phyloP scores from a whole-genome alignment of 2,797 vertebrate species.

The Pseudopleuronectes americanus region DNA sequence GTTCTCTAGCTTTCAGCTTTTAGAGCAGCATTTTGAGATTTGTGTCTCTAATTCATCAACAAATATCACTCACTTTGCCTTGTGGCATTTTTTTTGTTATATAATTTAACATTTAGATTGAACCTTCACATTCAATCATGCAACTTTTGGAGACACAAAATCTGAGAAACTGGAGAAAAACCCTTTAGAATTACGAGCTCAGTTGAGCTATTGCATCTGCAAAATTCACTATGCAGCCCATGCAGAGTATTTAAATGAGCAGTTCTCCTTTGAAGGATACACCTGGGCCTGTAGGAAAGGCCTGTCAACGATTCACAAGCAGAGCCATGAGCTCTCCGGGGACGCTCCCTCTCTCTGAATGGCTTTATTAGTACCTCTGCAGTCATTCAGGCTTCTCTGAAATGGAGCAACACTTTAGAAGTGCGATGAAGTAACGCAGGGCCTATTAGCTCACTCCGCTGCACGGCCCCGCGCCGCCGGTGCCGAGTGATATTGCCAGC shows the following conservation, averaged over 20 bases:
- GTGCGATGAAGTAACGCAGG: constrained; percentile 84
- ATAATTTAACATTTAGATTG: too few relatives aligned
- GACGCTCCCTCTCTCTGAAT: constrained; percentile 60
- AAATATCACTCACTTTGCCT: not conserved
- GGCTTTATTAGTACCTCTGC: constrained; percentile 84
- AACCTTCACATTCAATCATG: too few relatives aligned
- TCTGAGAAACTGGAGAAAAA: not conserved
- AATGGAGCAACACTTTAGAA: constrained; percentile 84
- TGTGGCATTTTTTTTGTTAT: too few relatives aligned
- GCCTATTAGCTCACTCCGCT: constrained; percentile 82
- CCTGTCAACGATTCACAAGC: constrained; percentile 69
- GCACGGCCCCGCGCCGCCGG: constrained; percentile 71
- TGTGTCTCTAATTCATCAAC: not conserved
- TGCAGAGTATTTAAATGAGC: too few relatives aligned
- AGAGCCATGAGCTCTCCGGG: constrained; percentile 54
- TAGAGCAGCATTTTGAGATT: not conserved
- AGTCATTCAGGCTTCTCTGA: constrained; percentile 80
- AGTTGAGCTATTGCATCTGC: constrained; percentile 40
- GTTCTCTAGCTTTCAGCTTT: not conserved
- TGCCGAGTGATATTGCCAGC: constrained; percentile 85
- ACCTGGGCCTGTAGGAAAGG: constrained; percentile 76
- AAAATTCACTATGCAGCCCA: constrained; percentile 14
- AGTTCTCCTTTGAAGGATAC: constrained; percentile 53
- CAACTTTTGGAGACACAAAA: too few relatives aligned
- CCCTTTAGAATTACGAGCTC: not conserved